These are phyloP conservation scores for Papilio polyxenes DNA, from an alignment of 1,140 invertebrate species.

Conservation along the genomic window DNA sequence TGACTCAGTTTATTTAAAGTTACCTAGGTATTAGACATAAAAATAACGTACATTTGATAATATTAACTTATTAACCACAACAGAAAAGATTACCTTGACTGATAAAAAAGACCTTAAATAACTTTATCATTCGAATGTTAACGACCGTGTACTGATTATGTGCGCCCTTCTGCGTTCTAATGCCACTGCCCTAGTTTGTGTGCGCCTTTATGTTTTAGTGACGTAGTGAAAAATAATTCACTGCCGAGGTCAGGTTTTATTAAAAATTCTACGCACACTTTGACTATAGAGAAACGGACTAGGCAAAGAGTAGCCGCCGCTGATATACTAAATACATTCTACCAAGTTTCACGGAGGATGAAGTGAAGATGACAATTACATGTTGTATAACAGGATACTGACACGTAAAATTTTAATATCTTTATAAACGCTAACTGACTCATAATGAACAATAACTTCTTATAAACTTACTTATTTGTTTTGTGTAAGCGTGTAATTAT, in stretches of 20 bases:
- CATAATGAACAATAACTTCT: no score
- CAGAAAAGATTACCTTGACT: constrained; percentile 21
- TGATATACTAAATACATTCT: neutral
- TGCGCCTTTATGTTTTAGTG: constrained; percentile 2
- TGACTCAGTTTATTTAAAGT: no score
- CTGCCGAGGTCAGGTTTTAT: constrained; percentile 25
- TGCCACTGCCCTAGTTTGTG: constrained; percentile 26
- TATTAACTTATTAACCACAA: neutral
- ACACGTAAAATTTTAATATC: no score
- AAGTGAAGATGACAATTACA: neutral
- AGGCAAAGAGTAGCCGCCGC: neutral
- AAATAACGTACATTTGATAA: no score
- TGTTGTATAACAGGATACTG: neutral
- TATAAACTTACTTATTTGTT: no score
- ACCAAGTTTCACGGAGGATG: no score
- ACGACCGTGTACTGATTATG: constrained; percentile 30
- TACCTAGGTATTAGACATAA: no score
- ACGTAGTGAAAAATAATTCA: constrained; percentile 27
- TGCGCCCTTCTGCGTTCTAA: constrained; percentile 33
- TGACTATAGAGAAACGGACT: constrained; percentile 1
- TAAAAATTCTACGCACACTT: constrained; percentile 9
- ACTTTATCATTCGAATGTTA: constrained; percentile 22
- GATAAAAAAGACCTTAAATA: constrained; percentile 33
- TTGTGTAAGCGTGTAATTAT: no score
- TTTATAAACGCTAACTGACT: no score